A percentile compares a stretch with the other conserved stretches of the same genome.
Conservation (phyloP, 2,888 invertebrate species). For the Ferrisia virgata region DNA sequence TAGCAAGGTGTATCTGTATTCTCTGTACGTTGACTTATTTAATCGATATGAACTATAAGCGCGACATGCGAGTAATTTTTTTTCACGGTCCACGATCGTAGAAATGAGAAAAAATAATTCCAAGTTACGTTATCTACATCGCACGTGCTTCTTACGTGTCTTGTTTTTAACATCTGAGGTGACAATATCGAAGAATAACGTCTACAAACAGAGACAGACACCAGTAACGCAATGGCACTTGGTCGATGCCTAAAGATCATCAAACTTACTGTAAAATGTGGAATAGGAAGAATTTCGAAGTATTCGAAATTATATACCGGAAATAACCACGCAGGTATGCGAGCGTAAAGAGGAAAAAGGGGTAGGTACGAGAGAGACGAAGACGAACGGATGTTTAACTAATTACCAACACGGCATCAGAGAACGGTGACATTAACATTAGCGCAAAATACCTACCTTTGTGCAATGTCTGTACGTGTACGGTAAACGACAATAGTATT, state of each 20-base stretch:
- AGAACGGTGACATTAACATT: neutral
- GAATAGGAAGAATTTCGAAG: neutral
- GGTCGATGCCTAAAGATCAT: neutral
- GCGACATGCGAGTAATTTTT: neutral
- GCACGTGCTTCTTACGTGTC: neutral
- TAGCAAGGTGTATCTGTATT: neutral
- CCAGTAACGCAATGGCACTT: neutral
- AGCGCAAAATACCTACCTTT: neutral
- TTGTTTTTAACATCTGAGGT: neutral
- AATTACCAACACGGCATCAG: slow-evolving; percentile 20
- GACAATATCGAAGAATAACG: no score
- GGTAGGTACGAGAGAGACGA: neutral
- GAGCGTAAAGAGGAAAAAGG: neutral
- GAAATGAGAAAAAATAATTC: neutral
- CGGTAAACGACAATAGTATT: neutral
- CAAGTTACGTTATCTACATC: neutral
- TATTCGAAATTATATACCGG: slow-evolving; percentile 27
- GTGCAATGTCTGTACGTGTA: no score
- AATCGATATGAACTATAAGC: neutral
- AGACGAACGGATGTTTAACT: slow-evolving; percentile 1
- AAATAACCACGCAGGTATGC: neutral
- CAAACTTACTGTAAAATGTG: neutral
- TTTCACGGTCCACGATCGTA: neutral
- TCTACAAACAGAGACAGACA: neutral
- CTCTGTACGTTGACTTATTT: neutral